Percentiles rank a stretch among this genome's conserved stretches.
These are phyloP conservation scores for Aurelia sp. DNA, from an alignment of 30 jellyfish, hydroid and myxozoan genomes.

Conservation along the genomic window DNA sequence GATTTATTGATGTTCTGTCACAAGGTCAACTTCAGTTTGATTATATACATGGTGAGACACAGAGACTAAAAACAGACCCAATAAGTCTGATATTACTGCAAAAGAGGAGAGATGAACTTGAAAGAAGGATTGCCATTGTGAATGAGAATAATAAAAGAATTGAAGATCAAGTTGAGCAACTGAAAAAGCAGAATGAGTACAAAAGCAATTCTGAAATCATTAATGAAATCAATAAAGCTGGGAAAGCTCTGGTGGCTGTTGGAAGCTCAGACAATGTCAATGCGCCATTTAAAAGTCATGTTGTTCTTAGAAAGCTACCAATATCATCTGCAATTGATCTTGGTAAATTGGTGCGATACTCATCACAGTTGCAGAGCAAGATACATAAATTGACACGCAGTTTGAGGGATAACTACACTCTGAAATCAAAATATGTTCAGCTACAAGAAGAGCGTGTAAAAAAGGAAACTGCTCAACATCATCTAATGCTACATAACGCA, in stretches of 20 bases:
- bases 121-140: constrained; percentile 47
- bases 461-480: constrained; percentile 57
- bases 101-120: constrained; percentile 47
- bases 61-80: constrained; percentile 44
- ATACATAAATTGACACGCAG: constrained; percentile 29
- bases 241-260: no score
- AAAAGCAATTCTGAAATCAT: background rate
- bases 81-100: constrained; percentile 14
- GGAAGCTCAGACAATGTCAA: no score
- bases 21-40: constrained; percentile 63
- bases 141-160: constrained; percentile 26
- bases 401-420: constrained; percentile 28
- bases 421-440: constrained; percentile 3
- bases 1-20: constrained; percentile 43
- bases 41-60: constrained; percentile 29
- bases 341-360: constrained; percentile 15
- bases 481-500: constrained; percentile 29
- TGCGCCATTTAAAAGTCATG: background rate
- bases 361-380: constrained; percentile 31
- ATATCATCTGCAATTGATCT: constrained; percentile 60
- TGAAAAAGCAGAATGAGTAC: background rate
- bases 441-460: constrained; percentile 17
- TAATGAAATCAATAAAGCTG: no score
- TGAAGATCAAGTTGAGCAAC: constrained; percentile 1
- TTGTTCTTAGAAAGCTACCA: background rate